Percentiles rank a stretch among this genome's conserved stretches.
These are phyloP conservation scores for human DNA, from an alignment of 2,113 vertebrate species.

Conservation along the genomic window DNA sequence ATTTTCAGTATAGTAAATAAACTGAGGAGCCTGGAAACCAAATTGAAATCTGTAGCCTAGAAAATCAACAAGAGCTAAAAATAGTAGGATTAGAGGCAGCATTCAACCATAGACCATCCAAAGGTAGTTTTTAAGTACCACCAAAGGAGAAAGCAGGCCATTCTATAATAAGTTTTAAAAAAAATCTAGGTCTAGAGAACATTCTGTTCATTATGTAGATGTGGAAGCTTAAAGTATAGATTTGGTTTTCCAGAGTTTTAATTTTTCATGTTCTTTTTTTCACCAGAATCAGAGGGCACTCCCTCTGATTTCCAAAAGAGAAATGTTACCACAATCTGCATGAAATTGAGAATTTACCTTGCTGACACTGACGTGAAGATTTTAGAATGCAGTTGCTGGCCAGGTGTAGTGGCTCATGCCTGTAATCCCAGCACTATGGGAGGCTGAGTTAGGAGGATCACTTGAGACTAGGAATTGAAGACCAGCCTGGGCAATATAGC, in stretches of 20 bases:
- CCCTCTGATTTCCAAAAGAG: background rate
- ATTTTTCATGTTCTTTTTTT: background rate
- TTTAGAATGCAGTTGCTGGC: slow-evolving; percentile 9
- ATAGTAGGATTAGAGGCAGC: slow-evolving; percentile 81
- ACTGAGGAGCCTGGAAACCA: slow-evolving; percentile 66
- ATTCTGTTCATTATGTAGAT: slow-evolving; percentile 38
- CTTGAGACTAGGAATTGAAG: too few species aligned
- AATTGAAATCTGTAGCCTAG: slow-evolving; percentile 78
- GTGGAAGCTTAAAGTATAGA: slow-evolving; percentile 8
- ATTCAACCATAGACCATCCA: slow-evolving; percentile 68
- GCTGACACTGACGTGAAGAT: background rate
- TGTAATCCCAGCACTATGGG: too few species aligned
- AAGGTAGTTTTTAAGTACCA: slow-evolving; percentile 80
- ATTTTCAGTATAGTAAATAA: slow-evolving; percentile 76
- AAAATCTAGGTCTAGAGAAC: slow-evolving; percentile 3
- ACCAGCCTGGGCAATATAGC: too few species aligned
- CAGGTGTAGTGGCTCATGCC: too few species aligned
- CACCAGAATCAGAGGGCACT: background rate
- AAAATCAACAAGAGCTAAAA: slow-evolving; percentile 80
- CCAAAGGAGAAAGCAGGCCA: slow-evolving; percentile 59
- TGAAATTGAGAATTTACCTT: background rate
- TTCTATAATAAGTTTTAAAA: slow-evolving; percentile 18
- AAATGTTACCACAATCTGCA: background rate
- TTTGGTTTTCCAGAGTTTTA: background rate
- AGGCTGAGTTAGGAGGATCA: too few species aligned